These are phyloP conservation scores for Centruroides vittatus DNA, from an alignment of 1,140 invertebrate genomes.

Conservation along the genomic window DNA sequence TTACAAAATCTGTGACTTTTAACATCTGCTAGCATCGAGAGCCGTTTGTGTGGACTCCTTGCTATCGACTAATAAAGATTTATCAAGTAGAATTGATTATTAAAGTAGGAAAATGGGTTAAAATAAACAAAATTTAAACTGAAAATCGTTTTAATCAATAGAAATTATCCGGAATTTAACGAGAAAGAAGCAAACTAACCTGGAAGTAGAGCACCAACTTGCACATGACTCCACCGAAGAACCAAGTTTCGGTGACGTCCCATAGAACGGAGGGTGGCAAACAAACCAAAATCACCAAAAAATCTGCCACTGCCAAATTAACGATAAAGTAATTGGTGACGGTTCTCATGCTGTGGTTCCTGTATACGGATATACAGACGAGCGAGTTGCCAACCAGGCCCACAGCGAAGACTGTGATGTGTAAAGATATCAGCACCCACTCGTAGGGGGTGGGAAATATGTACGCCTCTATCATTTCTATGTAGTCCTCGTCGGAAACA, in stretches of 20 bases:
- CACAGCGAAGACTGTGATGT: slow-evolving; percentile 65
- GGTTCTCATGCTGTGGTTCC: slow-evolving; percentile 58
- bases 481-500: slow-evolving; percentile 43
- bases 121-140: too few relatives aligned
- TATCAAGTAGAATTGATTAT: too few relatives aligned
- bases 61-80: too few relatives aligned
- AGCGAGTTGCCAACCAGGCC: slow-evolving; percentile 75
- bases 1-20: too few relatives aligned
- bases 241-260: slow-evolving; percentile 85
- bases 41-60: too few relatives aligned
- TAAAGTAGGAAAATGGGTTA: too few relatives aligned
- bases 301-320: slow-evolving; percentile 83
- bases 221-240: slow-evolving; percentile 59
- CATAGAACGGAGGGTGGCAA: slow-evolving; percentile 79
- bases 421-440: slow-evolving; percentile 39
- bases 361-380: slow-evolving; percentile 72
- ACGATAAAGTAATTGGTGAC: slow-evolving; percentile 94
- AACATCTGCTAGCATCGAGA: too few relatives aligned
- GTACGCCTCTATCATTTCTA: slow-evolving; percentile 40
- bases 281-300: slow-evolving; percentile 83
- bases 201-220: slow-evolving; percentile 72
- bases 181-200: slow-evolving; percentile 37
- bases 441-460: slow-evolving; percentile 31
- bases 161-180: too few relatives aligned
- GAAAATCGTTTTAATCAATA: too few relatives aligned